Percentiles rank a stretch among this genome's conserved stretches.
These are phyloP conservation scores for Emmelina monodactyla DNA, from an alignment of 2,888 invertebrate genomes.

Conservation along the genomic window DNA sequence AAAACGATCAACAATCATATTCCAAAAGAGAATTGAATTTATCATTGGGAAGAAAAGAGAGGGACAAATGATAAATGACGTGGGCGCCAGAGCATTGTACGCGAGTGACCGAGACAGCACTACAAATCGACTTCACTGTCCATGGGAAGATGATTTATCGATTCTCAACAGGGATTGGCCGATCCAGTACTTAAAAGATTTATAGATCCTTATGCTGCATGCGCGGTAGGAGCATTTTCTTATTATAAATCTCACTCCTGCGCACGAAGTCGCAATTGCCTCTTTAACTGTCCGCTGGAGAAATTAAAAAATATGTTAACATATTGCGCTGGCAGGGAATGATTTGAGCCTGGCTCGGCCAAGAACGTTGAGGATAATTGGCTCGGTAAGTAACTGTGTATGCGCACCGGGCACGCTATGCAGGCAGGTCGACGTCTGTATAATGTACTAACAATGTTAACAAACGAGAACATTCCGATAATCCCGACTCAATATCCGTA, in stretches of 20 bases:
- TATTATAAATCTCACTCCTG: constrained; percentile 65
- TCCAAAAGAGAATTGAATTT: constrained; percentile 65
- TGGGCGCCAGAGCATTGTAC: constrained; percentile 25
- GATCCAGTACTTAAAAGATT: constrained; percentile 60
- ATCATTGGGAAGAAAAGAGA: constrained; percentile 61
- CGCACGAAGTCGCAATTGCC: constrained; percentile 51
- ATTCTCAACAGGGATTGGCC: constrained; percentile 65
- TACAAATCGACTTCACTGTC: constrained; percentile 48
- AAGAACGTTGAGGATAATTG: constrained; percentile 44
- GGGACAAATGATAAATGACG: constrained; percentile 62
- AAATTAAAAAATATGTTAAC: constrained; percentile 63
- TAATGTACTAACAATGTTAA: too few species aligned
- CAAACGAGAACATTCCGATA: too few species aligned
- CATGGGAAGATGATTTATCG: constrained; percentile 61
- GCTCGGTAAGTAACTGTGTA: constrained; percentile 36
- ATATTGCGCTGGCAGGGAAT: constrained; percentile 38
- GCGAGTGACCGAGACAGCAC: constrained; percentile 43
- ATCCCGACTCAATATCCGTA: too few species aligned
- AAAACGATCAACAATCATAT: constrained; percentile 64
- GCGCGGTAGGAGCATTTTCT: constrained; percentile 65
- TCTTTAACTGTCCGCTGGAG: constrained; percentile 45
- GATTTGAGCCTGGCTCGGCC: constrained; percentile 20
- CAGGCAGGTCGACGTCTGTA: too few species aligned
- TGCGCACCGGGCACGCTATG: constrained; percentile 24
- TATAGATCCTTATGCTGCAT: constrained; percentile 60